These are phyloP conservation scores for Burhinus bistriatus DNA, from an alignment of 2,113 vertebrate species.

Conservation along the genomic window DNA sequence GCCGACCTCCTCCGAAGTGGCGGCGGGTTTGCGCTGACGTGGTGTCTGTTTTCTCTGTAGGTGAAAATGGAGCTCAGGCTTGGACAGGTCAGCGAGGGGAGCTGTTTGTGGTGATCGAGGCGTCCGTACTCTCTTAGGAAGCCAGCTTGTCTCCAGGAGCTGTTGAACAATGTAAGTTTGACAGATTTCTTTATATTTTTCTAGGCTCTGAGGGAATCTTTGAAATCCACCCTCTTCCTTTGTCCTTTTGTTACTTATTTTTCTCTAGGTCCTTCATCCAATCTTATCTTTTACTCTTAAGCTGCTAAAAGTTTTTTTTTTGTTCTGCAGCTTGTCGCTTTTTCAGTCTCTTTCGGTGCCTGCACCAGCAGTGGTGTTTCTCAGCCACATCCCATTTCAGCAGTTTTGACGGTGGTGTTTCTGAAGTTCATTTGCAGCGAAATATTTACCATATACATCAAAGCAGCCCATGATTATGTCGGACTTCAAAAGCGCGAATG, in stretches of 20 bases:
- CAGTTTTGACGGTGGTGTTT: background rate
- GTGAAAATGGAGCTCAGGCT: background rate
- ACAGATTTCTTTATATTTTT: background rate
- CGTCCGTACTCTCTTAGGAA: fast-evolving
- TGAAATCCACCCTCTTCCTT: fast-evolving
- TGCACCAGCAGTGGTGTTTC: background rate
- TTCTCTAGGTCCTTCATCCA: fast-evolving
- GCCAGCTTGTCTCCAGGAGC: background rate
- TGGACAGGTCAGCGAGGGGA: fast-evolving
- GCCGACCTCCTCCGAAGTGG: too few species aligned
- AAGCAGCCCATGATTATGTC: fast-evolving
- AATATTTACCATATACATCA: background rate
- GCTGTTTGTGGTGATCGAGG: background rate
- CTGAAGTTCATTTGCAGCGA: background rate
- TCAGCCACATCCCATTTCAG: background rate
- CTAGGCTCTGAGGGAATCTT: background rate
- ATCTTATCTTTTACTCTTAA: background rate
- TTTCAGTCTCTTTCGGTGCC: background rate
- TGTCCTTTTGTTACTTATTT: background rate
- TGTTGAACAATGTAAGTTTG: background rate
- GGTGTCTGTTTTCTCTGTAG: background rate
- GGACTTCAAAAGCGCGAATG: fast-evolving
- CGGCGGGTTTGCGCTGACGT: background rate
- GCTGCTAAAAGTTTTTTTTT: fast-evolving
- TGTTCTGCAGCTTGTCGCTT: too few species aligned